A percentile compares a stretch with the other conserved stretches of the same genome.
Conservation (phyloP, 2,888 invertebrate genomes). For the Protophormia terraenovae region DNA sequence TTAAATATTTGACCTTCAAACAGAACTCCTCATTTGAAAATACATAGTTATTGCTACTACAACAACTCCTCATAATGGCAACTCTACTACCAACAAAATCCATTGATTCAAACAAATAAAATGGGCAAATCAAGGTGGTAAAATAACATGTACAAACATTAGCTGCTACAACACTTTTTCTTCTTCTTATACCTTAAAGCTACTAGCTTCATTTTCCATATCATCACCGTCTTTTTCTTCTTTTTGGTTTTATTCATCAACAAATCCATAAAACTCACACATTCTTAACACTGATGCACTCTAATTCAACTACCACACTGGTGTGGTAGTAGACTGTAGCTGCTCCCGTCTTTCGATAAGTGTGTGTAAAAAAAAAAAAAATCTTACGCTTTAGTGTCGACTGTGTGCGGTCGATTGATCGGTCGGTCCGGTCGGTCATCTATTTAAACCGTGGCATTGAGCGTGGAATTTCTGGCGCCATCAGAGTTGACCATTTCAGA, state of each 20-base stretch:
- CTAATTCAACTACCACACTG: conserved; percentile 8
- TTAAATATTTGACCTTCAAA: too few relatives aligned
- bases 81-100: background rate
- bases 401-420: conserved; percentile 62
- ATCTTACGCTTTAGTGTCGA: conserved; percentile 49
- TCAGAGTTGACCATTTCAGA: conserved; percentile 59
- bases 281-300: conserved; percentile 31
- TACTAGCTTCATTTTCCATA: background rate
- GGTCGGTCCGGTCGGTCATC: conserved; percentile 44
- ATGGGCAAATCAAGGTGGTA: conserved; percentile 41
- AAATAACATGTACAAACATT: conserved; percentile 51
- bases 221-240: background rate
- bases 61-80: background rate
- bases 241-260: background rate
- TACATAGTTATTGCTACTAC: too few relatives aligned
- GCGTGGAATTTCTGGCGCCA: conserved; percentile 66
- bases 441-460: conserved; percentile 44
- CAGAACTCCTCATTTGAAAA: too few relatives aligned
- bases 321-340: too few relatives aligned
- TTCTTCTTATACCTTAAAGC: too few relatives aligned
- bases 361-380: conserved; percentile 20
- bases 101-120: background rate
- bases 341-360: conserved; percentile 50
- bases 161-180: conserved; percentile 34
- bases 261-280: conserved; percentile 7